These are phyloP conservation scores for Temnothorax rugatulus DNA, from an alignment of 2,888 invertebrate species.

Conservation along the genomic window DNA sequence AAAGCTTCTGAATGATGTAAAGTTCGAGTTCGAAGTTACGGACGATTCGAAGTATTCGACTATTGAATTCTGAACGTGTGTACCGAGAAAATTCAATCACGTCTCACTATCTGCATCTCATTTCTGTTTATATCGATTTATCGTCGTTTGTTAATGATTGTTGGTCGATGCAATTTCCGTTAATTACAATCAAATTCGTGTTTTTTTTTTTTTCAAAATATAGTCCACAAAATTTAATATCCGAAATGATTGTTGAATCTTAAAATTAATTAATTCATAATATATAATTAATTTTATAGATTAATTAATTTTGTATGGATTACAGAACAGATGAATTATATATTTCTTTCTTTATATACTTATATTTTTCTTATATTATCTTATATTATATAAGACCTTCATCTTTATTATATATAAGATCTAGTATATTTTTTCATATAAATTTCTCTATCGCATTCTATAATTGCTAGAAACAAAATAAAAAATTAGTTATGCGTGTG, in stretches of 20 bases:
- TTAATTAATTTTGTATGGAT: no score
- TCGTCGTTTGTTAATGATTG: neutral
- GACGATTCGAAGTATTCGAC: neutral
- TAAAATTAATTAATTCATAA: no score
- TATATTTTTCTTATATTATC: neutral
- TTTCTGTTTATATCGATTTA: neutral
- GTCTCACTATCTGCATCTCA: neutral
- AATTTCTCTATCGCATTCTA: neutral
- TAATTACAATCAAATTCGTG: no score
- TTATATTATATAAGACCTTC: neutral
- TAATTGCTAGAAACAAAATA: neutral
- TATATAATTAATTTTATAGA: no score
- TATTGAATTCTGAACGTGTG: neutral
- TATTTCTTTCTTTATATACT: neutral
- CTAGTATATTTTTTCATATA: neutral
- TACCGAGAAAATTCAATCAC: neutral
- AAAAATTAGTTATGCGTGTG: neutral
- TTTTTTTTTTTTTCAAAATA: neutral
- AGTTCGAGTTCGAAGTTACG: neutral
- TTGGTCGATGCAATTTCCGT: no score
- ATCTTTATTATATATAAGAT: neutral
- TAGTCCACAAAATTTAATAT: neutral
- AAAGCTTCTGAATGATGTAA: neutral
- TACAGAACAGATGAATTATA: no score
- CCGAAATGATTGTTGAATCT: neutral